Evolutionary conservation across 2,113 vertebrate species (phyloP).

Genomic region (Phylloscopus trochilus): DNA sequence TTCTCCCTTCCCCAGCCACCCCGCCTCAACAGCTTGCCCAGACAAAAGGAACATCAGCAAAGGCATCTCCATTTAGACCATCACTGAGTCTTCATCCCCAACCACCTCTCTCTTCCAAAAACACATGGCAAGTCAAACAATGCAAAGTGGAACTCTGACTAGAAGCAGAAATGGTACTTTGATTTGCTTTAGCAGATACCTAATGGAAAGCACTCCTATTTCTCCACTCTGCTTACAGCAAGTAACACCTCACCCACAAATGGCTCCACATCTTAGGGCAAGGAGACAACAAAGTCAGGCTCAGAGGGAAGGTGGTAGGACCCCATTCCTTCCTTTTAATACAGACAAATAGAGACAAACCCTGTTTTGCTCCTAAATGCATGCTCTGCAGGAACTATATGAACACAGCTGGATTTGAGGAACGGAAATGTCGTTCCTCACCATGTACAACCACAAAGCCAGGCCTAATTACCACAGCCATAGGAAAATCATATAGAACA

Average conservation of each 20-base stretch:
- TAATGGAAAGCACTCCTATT: neutral
- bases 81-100: neutral
- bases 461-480: neutral
- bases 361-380: neutral
- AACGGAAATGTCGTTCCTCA: neutral
- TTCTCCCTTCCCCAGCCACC: neutral
- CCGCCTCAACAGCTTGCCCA: neutral
- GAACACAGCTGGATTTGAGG: neutral
- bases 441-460: neutral
- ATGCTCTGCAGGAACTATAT: neutral
- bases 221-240: neutral
- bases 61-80: neutral
- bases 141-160: neutral
- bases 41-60: neutral
- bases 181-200: neutral
- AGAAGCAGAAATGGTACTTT: neutral
- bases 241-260: neutral
- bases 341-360: neutral
- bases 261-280: rapidly evolving
- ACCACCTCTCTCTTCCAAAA: neutral
- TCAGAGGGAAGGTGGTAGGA: neutral
- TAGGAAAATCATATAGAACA: neutral
- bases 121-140: neutral
- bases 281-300: neutral
- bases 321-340: neutral